Evolutionary conservation across 2,113 vertebrate genomes (phyloP).

Genomic region (Anolis sagrei): DNA sequence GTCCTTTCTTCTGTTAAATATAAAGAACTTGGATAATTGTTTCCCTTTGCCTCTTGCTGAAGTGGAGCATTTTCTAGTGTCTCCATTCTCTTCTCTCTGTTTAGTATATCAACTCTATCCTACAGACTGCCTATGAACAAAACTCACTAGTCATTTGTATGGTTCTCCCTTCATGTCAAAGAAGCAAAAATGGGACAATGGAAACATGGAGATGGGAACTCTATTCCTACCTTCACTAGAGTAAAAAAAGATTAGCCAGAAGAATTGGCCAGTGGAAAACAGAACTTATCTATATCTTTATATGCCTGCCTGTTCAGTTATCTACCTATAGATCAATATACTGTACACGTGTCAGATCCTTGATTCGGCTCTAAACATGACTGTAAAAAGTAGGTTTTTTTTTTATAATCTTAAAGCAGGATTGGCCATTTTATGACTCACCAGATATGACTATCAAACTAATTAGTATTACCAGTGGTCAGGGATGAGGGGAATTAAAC

Average conservation of each 20-base stretch:
- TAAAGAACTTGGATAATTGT: fast-evolving
- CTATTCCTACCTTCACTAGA: neutral
- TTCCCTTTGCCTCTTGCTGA: constrained; percentile 36
- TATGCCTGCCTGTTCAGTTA: constrained; percentile 13
- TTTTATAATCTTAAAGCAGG: neutral
- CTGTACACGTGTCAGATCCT: neutral
- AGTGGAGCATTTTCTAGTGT: constrained; percentile 23
- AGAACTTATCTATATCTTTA: constrained; percentile 26
- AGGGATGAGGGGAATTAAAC: neutral
- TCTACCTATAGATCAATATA: neutral
- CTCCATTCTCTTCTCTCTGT: constrained; percentile 62
- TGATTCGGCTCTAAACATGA: constrained; percentile 59
- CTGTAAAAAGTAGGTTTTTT: constrained; percentile 39
- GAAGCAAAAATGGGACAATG: constrained; percentile 48
- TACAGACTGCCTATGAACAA: constrained; percentile 47
- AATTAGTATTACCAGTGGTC: neutral
- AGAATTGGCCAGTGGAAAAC: neutral
- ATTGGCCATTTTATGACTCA: neutral
- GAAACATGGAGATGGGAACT: no score
- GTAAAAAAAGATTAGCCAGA: neutral
- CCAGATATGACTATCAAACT: neutral
- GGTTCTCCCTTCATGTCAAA: constrained; percentile 25
- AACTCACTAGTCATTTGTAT: neutral
- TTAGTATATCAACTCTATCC: constrained; percentile 49
- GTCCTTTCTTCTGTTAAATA: neutral